phyloP scores from a whole-genome alignment of 1,140 invertebrate genomes.

The Chelonus insularis region DNA sequence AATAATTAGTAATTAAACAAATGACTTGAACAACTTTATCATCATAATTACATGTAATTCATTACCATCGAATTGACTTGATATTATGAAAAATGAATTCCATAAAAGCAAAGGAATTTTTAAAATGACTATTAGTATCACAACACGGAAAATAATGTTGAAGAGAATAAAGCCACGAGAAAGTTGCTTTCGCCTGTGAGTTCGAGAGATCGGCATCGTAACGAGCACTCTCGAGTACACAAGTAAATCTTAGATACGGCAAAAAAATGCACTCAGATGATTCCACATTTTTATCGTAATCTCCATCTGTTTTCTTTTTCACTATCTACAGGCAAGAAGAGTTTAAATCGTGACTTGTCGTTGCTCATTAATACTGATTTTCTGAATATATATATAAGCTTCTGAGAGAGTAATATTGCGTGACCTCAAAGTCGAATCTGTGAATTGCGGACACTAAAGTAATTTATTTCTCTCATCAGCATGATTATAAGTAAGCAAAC shows the following conservation, averaged over 20 bases:
- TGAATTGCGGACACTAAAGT: slow-evolving; percentile 1
- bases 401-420: background rate
- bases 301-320: background rate
- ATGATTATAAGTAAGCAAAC: slow-evolving; percentile 5
- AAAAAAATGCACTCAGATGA: slow-evolving; percentile 5
- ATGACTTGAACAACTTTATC: too few relatives aligned
- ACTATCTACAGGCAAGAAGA: background rate
- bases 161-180: too few relatives aligned
- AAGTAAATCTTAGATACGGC: background rate
- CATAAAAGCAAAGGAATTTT: too few relatives aligned
- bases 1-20: too few relatives aligned
- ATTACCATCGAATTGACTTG: too few relatives aligned
- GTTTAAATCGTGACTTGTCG: slow-evolving; percentile 5
- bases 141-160: too few relatives aligned
- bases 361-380: slow-evolving; percentile 1
- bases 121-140: background rate
- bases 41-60: too few relatives aligned
- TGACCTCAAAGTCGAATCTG: slow-evolving; percentile 22
- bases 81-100: too few relatives aligned
- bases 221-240: slow-evolving; percentile 14
- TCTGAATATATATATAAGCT: slow-evolving; percentile 1
- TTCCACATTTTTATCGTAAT: background rate
- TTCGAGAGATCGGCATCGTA: slow-evolving; percentile 20
- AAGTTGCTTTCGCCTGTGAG: background rate
- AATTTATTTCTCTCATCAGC: slow-evolving; percentile 19